Conservation (phyloP, 2,888 invertebrate genomes). For the Salticus scenicus region DNA sequence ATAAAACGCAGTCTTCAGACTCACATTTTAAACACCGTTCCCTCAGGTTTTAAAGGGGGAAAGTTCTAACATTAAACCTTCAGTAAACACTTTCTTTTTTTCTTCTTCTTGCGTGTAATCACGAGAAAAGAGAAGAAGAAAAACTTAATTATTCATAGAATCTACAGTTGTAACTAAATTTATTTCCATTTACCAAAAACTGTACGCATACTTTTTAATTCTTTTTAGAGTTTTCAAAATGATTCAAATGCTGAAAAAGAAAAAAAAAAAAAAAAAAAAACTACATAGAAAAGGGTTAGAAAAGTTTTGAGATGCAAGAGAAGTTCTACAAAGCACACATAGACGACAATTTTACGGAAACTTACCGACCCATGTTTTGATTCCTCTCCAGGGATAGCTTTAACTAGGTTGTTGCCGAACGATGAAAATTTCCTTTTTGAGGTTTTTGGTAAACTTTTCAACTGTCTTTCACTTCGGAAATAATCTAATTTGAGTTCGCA, state of each 20-base stretch:
- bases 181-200: neutral
- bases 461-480: neutral
- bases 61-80: too few relatives aligned
- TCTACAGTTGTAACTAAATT: neutral
- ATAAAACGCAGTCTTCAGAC: too few relatives aligned
- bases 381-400: constrained; percentile 38
- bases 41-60: too few relatives aligned
- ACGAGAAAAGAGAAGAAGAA: neutral
- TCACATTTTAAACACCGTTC: too few relatives aligned
- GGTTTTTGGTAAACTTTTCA: constrained; percentile 19
- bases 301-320: neutral
- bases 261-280: neutral
- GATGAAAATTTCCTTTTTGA: neutral
- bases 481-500: constrained; percentile 46
- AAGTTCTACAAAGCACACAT: neutral
- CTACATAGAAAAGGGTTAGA: neutral
- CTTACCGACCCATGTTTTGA: constrained; percentile 20
- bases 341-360: neutral
- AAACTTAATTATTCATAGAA: neutral
- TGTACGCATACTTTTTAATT: neutral
- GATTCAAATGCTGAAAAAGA: neutral
- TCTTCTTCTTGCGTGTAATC: too few relatives aligned
- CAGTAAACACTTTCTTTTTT: too few relatives aligned
- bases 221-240: neutral
- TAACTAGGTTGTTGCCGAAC: constrained; percentile 36